Conservation (phyloP, 1,140 invertebrate genomes). For the Drosophila prosaltans region DNA sequence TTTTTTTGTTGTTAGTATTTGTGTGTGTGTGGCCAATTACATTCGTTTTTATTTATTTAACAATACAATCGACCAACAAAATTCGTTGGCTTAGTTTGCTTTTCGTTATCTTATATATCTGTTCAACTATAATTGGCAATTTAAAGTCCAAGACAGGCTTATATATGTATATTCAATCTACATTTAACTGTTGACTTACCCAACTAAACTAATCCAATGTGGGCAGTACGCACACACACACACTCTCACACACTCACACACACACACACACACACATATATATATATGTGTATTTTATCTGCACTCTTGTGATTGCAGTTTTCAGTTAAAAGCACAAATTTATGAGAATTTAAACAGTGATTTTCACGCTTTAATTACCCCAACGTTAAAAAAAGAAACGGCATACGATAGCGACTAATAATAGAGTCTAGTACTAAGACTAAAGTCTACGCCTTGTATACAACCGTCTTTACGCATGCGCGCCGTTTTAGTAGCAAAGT, state of each 20-base stretch:
- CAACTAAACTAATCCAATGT: conserved; percentile 53
- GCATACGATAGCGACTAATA: conserved; percentile 55
- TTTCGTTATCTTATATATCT: conserved; percentile 55
- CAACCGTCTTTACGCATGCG: conserved; percentile 19
- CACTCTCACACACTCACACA: conserved; percentile 35
- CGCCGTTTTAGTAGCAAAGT: conserved; percentile 2
- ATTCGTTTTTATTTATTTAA: conserved; percentile 64
- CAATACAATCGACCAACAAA: conserved; percentile 38
- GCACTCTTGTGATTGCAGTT: conserved; percentile 38
- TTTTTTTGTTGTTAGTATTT: conserved; percentile 16
- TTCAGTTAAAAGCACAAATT: conserved; percentile 79
- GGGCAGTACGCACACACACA: conserved; percentile 41
- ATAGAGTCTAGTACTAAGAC: conserved; percentile 38
- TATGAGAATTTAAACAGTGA: conserved; percentile 82
- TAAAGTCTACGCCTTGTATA: conserved; percentile 30
- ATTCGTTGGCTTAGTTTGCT: conserved; percentile 57
- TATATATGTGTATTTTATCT: too few relatives aligned
- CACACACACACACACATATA: conserved; percentile 4
- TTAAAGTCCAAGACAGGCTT: conserved; percentile 64
- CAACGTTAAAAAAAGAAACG: conserved; percentile 6
- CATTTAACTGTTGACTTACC: conserved; percentile 49
- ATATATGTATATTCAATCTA: conserved; percentile 71
- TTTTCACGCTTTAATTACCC: conserved; percentile 83
- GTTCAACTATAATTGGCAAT: conserved; percentile 73
- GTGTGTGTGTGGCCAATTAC: conserved; percentile 65